Evolutionary conservation across 2,797 vertebrate genomes (phyloP).

Genomic region (Rhinophrynus dorsalis): DNA sequence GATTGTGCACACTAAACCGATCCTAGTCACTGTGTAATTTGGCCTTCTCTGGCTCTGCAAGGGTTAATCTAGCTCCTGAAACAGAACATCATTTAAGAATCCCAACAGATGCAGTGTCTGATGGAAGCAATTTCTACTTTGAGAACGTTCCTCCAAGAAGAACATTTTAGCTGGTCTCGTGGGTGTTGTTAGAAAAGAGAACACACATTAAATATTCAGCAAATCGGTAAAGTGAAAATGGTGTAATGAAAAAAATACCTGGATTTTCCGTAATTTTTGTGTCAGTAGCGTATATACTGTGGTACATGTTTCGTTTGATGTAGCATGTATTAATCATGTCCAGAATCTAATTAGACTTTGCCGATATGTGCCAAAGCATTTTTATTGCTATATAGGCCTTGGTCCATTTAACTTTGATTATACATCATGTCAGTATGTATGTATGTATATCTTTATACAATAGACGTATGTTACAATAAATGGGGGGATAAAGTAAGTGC

Average conservation of each 20-base stretch:
- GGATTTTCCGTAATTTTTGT: not conserved
- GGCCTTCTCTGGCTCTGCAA: not conserved
- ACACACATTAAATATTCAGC: conserved; percentile 49
- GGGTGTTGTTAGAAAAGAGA: conserved; percentile 48
- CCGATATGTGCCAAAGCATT: not conserved
- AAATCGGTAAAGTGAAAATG: conserved; percentile 44
- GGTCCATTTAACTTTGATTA: not conserved
- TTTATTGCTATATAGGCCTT: not conserved
- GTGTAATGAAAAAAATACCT: conserved; percentile 19
- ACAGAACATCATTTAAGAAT: conserved; percentile 26
- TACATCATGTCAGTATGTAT: not conserved
- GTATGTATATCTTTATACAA: too few relatives aligned
- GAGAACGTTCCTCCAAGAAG: conserved; percentile 47
- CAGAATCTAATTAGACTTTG: conserved; percentile 1
- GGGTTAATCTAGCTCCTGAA: conserved; percentile 27
- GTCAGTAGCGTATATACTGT: not conserved
- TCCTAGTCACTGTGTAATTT: too few relatives aligned
- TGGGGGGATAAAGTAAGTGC: too few relatives aligned
- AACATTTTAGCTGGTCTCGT: conserved; percentile 46
- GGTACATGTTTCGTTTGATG: not conserved
- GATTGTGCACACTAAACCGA: too few relatives aligned
- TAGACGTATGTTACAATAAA: too few relatives aligned
- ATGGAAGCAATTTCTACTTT: conserved; percentile 39
- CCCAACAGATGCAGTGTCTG: conserved; percentile 42
- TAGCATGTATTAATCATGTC: not conserved